phyloP scores from a whole-genome alignment of 2,888 invertebrate genomes.

The Sphaeridia pumilis region DNA sequence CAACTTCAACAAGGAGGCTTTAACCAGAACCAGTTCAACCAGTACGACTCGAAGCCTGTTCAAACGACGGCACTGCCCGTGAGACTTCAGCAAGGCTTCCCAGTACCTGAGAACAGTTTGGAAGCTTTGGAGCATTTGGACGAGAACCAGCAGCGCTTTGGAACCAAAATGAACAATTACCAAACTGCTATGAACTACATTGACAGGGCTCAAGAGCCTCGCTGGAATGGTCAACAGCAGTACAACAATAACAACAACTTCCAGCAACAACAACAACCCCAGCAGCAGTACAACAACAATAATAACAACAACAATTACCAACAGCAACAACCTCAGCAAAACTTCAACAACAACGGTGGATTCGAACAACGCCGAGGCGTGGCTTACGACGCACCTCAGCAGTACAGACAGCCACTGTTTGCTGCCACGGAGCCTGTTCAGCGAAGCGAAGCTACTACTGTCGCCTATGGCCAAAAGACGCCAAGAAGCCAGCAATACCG shows the following conservation, averaged over 20 bases:
- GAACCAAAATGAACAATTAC: constrained; percentile 14
- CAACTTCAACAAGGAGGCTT: not conserved
- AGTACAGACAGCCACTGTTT: not conserved
- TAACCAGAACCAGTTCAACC: constrained; percentile 2
- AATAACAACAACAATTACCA: not conserved
- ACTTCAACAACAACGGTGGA: not conserved
- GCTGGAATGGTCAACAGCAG: constrained; percentile 1
- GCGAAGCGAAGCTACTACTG: not conserved
- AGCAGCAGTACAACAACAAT: not conserved
- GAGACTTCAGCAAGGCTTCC: constrained; percentile 7
- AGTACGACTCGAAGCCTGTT: no score
- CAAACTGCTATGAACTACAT: constrained; percentile 6
- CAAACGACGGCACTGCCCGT: not conserved
- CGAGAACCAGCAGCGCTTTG: not conserved
- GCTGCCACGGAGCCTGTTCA: not conserved
- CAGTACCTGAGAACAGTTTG: constrained; percentile 8
- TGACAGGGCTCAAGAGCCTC: constrained; percentile 1
- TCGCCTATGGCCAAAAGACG: not conserved
- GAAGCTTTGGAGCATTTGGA: constrained; percentile 1
- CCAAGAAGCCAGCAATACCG: not conserved
- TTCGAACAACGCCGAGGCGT: not conserved
- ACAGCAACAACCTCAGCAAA: not conserved
- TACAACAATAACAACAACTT: not conserved
- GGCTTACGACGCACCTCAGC: not conserved
- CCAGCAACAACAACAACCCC: not conserved